These are phyloP conservation scores for Synodontis membranacea DNA, from an alignment of 2,113 vertebrate genomes.

Conservation along the genomic window DNA sequence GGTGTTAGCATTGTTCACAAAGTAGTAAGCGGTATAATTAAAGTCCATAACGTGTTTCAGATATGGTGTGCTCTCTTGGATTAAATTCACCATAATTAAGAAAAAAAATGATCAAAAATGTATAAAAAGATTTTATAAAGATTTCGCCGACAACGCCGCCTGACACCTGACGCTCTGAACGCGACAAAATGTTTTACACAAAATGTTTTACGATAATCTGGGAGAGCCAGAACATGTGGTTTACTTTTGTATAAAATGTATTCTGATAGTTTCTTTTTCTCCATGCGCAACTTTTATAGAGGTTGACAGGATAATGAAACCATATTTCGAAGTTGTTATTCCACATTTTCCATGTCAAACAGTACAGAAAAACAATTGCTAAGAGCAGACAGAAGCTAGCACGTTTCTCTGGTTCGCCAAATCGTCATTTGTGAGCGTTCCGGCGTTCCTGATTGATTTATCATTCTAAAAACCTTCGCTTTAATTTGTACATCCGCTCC, in stretches of 20 bases:
- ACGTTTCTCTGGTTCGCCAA: not conserved
- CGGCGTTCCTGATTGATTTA: not conserved
- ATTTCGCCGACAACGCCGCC: not conserved
- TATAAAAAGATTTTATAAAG: not conserved
- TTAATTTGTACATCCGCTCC: slow-evolving; percentile 7
- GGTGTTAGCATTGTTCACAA: not conserved
- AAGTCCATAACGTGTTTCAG: too few relatives aligned
- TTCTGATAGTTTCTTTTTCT: too few relatives aligned
- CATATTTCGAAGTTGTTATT: not conserved
- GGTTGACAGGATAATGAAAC: too few relatives aligned
- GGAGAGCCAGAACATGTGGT: too few relatives aligned
- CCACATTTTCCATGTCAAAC: not conserved
- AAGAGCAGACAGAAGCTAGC: not conserved
- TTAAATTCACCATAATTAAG: not conserved
- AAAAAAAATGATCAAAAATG: not conserved
- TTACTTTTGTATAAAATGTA: too few relatives aligned
- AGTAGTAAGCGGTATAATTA: too few relatives aligned
- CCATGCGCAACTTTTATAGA: too few relatives aligned
- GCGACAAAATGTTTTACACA: not conserved
- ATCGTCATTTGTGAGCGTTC: not conserved
- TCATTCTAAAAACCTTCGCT: slow-evolving; percentile 9
- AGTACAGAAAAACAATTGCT: not conserved
- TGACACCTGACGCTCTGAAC: not conserved
- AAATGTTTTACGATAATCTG: not conserved
- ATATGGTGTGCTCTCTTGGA: too few relatives aligned